Evolutionary conservation across 2,888 invertebrate species (phyloP), one percentile per base, ranked within the genome.

Genomic region (Tetragonula carbonaria): DNA sequence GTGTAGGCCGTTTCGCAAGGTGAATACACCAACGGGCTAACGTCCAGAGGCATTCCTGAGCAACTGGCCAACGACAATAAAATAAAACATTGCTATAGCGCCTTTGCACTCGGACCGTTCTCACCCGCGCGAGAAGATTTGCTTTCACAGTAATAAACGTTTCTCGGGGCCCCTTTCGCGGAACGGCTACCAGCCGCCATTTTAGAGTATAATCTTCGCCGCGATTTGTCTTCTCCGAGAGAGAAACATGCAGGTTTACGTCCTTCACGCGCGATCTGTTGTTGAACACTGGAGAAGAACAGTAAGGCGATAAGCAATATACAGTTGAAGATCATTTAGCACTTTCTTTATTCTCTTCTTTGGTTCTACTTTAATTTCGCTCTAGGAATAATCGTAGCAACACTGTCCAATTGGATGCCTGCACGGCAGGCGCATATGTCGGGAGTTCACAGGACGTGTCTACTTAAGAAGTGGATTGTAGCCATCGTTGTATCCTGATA

Each of bases 1-100:
- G 75, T 85, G 66, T 16, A 51, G 55, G 67, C 66, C 80, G 77
- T 82, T 70, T 76, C 77, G 80, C 80, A 62, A 62, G 59, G 28
- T 21, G 57, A 66, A 78, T 45, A 65, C 74, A 78, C 78, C 75
- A n/a, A 45, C 71, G 78, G 67, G 59, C 74, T 68, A 76, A 78
- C 91, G 91, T 87, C 87, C 86, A 86, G 85, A 85, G 83, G 86
- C 90, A 92, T 92, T 92, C 90, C 88, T 86, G 87, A 86, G 85
- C 91, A 91, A 89, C 91, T 90, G 90, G 90, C 89, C 91, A 86
- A 86, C 91, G 93, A 92, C 92, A 92, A 92, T 93, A 91, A 93
- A 93, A 92, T 93, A 92, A 93, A 93, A 91, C 92, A 93, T 93
- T 93, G 92, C 92, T 92, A 93, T 92, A 92, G 93, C 91, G 90